Base-by-base conservation (phyloP, 35 echinoderm and acorn worm species). In the Eucidaris tribuloides region DNA sequence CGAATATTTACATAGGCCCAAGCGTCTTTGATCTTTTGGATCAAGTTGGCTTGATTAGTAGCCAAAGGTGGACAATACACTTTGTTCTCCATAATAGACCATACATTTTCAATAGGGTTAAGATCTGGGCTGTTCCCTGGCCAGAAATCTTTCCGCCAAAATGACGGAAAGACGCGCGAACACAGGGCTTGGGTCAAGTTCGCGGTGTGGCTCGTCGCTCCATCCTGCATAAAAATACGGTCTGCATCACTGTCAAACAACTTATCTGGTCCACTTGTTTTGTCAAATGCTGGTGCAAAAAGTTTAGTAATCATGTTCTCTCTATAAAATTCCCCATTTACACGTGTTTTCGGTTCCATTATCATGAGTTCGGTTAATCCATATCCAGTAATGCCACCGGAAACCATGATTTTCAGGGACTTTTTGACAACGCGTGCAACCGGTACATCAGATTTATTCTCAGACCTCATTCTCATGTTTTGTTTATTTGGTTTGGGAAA, bases 401-500 rank as follows among this genome's bases (percentile, higher is more conserved):
- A 66, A 57, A 86, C 70, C 71, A 86, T 79, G 18, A 86, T 65
- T 41, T 86, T 86, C 19, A 57, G 50, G 41, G 84, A 49, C 37
- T 86, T 32, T 41, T 86, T 86, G 0, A 86, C 46, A 19, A 86
- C 84, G 1, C 84, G 20, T 45, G 31, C 70, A 78, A 86, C 70
- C 23, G 68, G 84, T 14, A 86, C 84, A 34, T 79, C 28, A 58
- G 5, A 19, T 46, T 86, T 86, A 36, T 20, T 61, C 0, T 52
- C 46, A 30, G 70, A n/a, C 5, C 84, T 15, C 84, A 86, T 79
- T 13, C 49, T 11, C 84, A 86, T 86, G 63, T 86, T 86, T 58
- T 86, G 84, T 86, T 79, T 86, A 56, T 86, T 86, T 2, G 70
- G 71, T 79, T 86, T 86, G 32, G 61, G 84, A 52, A 86, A 86